Percentiles rank a stretch among this genome's conserved stretches.
Conservation (phyloP, 2,113 vertebrate genomes). For the Circaetus gallicus region DNA sequence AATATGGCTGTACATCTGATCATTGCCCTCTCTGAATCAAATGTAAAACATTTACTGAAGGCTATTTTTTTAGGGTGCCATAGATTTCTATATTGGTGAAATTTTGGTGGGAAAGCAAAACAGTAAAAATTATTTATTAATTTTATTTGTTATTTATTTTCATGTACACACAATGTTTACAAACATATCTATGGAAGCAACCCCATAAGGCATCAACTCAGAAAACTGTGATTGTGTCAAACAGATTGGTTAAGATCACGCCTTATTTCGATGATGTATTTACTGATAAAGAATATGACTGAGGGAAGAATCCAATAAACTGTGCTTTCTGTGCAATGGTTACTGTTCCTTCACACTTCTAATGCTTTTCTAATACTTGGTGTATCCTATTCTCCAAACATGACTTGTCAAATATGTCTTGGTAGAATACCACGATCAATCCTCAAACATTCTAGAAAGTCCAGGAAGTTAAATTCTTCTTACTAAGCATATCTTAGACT, state of each 20-base stretch:
- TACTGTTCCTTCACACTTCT: not conserved
- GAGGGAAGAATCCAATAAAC: not conserved
- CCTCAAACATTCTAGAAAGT: not conserved
- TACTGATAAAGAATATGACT: not conserved
- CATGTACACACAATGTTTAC: not conserved
- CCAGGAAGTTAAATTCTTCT: not conserved
- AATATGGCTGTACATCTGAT: not conserved
- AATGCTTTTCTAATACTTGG: not conserved
- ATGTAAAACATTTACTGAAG: not conserved
- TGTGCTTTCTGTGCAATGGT: not conserved
- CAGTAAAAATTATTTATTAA: not conserved
- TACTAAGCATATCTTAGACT: not conserved
- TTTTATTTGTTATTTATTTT: not conserved
- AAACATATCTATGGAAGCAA: not conserved
- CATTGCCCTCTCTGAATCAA: not conserved
- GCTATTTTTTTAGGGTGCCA: not conserved
- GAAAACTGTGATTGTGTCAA: not conserved
- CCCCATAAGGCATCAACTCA: not conserved
- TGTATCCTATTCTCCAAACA: not conserved
- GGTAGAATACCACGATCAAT: not conserved
- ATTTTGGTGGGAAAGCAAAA: not conserved
- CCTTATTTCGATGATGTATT: not conserved
- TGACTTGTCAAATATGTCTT: not conserved
- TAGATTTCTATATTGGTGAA: not conserved
- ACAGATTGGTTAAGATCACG: not conserved